phyloP scores from a whole-genome alignment of 2,113 vertebrate genomes.

The Myrmecobius fasciatus region DNA sequence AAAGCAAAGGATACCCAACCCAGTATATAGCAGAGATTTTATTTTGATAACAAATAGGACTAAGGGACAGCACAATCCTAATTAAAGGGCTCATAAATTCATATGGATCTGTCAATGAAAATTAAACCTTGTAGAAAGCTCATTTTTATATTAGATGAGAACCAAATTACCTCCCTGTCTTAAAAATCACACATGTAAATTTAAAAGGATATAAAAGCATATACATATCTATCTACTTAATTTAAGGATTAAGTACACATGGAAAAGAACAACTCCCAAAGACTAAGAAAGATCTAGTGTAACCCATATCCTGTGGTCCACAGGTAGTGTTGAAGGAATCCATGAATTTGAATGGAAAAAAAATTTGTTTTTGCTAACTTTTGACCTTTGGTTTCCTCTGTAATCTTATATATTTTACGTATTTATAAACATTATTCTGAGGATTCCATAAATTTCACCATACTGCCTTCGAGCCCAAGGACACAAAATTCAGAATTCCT shows the following conservation, averaged over 20 bases:
- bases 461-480: not conserved
- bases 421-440: not conserved
- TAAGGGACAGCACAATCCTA: not conserved
- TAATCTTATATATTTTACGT: not conserved
- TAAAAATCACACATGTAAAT: constrained; percentile 3
- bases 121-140: constrained; percentile 17
- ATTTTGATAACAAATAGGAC: not conserved
- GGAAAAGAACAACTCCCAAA: not conserved
- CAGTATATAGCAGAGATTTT: not conserved
- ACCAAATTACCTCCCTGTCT: constrained; percentile 22
- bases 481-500: not conserved
- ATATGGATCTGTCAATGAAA: constrained; percentile 7
- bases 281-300: not conserved
- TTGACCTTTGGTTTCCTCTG: not conserved
- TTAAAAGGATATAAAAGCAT: not conserved
- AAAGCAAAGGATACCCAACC: not conserved
- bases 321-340: not conserved
- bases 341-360: not conserved
- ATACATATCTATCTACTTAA: not conserved
- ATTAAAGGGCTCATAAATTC: not conserved
- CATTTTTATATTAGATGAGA: constrained; percentile 28
- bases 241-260: not conserved
- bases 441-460: not conserved
- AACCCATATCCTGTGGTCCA: not conserved
- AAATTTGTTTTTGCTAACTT: not conserved